Evolutionary conservation across 1,140 invertebrate species (phyloP).

Genomic region (Trichonephila inaurata): DNA sequence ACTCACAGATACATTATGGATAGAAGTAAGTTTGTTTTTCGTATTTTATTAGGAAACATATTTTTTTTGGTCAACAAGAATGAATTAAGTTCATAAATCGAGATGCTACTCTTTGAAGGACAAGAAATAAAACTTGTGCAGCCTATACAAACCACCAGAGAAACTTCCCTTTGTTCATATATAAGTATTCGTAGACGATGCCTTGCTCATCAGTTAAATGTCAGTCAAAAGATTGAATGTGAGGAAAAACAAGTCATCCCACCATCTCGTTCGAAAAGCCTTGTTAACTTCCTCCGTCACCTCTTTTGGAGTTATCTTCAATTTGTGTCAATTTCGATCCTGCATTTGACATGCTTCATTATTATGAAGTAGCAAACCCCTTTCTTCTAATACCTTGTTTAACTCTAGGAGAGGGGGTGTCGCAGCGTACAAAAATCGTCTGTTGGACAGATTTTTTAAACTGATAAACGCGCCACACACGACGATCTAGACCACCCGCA

Average conservation of each 20-base stretch:
- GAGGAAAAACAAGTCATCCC: neutral
- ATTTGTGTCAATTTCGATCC: constrained; percentile 38
- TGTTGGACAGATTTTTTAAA: constrained; percentile 39
- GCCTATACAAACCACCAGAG: too few species aligned
- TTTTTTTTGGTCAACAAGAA: too few species aligned
- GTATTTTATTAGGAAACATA: too few species aligned
- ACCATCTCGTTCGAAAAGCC: neutral
- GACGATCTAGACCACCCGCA: constrained; percentile 44
- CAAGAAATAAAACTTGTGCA: too few species aligned
- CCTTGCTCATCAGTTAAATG: neutral
- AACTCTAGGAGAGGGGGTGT: neutral
- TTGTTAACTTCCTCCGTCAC: neutral
- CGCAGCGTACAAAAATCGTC: neutral
- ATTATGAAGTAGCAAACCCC: constrained; percentile 22
- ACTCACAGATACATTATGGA: too few species aligned
- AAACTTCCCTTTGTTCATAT: too few species aligned
- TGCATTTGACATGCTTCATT: neutral
- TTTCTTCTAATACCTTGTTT: neutral
- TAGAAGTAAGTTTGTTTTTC: too few species aligned
- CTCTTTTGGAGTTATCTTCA: neutral
- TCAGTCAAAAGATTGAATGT: neutral
- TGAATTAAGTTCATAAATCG: too few species aligned
- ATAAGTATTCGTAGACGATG: too few species aligned
- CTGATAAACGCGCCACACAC: constrained; percentile 55
- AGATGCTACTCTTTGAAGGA: too few species aligned